Percentiles rank a stretch among this genome's conserved stretches.
Conservation (phyloP, 2,113 vertebrate species). For the Protobothrops flavoviridis region DNA sequence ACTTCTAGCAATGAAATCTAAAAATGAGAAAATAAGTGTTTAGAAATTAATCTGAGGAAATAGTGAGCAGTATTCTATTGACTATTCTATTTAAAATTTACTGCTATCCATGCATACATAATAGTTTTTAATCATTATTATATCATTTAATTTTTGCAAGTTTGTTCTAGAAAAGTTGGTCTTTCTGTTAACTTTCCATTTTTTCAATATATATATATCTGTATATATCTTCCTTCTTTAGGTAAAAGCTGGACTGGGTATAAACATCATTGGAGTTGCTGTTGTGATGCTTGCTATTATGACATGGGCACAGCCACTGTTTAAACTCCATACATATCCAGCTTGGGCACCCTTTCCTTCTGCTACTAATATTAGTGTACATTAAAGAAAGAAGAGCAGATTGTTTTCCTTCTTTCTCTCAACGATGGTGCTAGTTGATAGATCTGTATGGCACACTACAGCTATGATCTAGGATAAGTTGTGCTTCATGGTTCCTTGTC, state of each 20-base stretch:
- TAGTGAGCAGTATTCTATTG: neutral
- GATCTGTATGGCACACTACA: constrained; percentile 31
- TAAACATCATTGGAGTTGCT: constrained; percentile 84
- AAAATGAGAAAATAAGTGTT: neutral
- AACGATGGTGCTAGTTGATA: constrained; percentile 32
- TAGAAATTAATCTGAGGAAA: neutral
- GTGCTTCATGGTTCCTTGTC: constrained; percentile 22
- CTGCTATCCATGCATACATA: neutral
- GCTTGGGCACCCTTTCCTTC: constrained; percentile 74
- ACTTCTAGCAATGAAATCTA: neutral
- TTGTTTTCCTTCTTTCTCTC: constrained; percentile 3
- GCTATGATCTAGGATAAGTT: neutral
- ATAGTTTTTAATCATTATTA: neutral
- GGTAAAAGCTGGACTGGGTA: constrained; percentile 91
- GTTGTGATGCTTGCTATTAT: constrained; percentile 81
- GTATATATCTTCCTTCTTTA: constrained; percentile 52
- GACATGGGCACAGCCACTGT: constrained; percentile 84
- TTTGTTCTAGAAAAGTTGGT: neutral
- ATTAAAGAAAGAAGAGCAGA: constrained; percentile 53
- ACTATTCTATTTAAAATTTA: neutral
- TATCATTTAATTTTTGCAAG: neutral
- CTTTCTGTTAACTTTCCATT: constrained; percentile 22
- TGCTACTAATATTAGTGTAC: constrained; percentile 67
- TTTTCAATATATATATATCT: neutral
- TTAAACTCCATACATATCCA: constrained; percentile 82